Percentiles rank a stretch among this genome's conserved stretches.
Conservation (phyloP, 2,888 invertebrate genomes). For the Cephus runcator region DNA sequence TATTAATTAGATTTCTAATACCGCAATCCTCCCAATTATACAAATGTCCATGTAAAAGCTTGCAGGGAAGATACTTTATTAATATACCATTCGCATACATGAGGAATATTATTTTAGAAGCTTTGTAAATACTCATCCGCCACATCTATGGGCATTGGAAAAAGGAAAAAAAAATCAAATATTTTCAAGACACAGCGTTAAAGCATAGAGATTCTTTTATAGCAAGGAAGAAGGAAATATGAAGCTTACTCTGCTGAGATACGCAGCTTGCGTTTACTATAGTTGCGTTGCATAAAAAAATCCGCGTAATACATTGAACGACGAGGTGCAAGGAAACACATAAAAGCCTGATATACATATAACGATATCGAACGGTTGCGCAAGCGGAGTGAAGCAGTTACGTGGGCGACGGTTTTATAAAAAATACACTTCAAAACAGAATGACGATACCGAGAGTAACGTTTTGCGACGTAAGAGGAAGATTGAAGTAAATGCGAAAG, state of each 20-base stretch:
- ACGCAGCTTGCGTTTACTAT: neutral
- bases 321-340: neutral
- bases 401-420: neutral
- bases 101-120: neutral
- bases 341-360: neutral
- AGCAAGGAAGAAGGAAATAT: neutral
- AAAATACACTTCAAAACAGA: neutral
- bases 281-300: neutral
- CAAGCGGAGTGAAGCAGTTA: neutral
- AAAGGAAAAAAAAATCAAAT: neutral
- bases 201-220: neutral
- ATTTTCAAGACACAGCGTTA: neutral
- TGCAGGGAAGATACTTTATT: neutral
- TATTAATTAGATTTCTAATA: constrained; percentile 21
- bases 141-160: no score
- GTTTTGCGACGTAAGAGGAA: no score
- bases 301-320: neutral
- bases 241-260: neutral
- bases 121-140: neutral
- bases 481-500: neutral
- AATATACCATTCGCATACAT: neutral
- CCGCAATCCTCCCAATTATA: constrained; percentile 3
- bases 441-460: no score
- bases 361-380: neutral
- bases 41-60: neutral